Percentiles rank a stretch among this genome's conserved stretches.
phyloP scores from a whole-genome alignment of 2,888 invertebrate genomes.

The Pasiphila rectangulata region DNA sequence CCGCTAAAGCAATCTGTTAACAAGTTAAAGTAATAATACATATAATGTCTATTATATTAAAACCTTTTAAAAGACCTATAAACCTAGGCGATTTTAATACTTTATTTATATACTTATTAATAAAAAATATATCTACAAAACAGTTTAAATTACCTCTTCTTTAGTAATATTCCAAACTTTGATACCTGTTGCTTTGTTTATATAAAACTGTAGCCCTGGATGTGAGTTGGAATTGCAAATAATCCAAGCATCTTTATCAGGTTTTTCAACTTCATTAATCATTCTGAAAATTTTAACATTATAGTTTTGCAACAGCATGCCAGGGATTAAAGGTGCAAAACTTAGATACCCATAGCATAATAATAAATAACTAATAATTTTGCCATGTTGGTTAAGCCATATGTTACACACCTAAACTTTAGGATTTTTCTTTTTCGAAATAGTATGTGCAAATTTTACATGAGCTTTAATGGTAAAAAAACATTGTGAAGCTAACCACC shows the following conservation, averaged over 20 bases:
- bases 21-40: not conserved
- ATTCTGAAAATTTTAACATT: conserved; percentile 15
- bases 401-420: no score
- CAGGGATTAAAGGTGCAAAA: no score
- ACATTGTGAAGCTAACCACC: no score
- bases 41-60: no score
- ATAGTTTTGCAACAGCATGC: not conserved
- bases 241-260: conserved; percentile 49
- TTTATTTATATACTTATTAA: not conserved
- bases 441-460: no score
- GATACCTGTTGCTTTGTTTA: conserved; percentile 59
- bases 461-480: no score
- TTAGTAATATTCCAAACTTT: conserved; percentile 61
- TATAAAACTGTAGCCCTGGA: conserved; percentile 55
- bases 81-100: no score
- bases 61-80: no score
- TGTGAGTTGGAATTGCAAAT: conserved; percentile 56
- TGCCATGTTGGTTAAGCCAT: no score
- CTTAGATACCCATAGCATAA: no score
- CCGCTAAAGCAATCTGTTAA: conserved; percentile 44
- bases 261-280: not conserved
- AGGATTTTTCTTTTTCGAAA: no score
- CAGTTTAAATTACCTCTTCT: conserved; percentile 45
- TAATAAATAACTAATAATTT: no score
- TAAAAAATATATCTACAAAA: not conserved